Evolutionary conservation across 1,140 invertebrate species (phyloP).

Genomic region (Drosophila asahinai): DNA sequence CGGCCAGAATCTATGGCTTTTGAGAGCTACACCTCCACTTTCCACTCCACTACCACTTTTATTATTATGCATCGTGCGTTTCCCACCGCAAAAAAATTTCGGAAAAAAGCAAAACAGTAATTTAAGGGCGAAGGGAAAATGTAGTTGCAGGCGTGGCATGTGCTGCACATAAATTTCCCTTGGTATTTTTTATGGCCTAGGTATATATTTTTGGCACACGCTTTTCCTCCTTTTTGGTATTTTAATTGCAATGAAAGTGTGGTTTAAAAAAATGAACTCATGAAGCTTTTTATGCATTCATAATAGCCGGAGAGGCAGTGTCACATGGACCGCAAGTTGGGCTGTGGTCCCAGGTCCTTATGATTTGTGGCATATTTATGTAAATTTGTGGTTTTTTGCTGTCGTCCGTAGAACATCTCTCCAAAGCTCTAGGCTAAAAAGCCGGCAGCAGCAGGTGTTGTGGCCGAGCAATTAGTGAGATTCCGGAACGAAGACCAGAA

Average conservation of each 20-base stretch:
- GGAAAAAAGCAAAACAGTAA: constrained; percentile 4
- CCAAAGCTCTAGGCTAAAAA: constrained; percentile 31
- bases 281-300: constrained; percentile 76
- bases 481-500: constrained; percentile 24
- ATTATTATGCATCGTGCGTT: constrained; percentile 79
- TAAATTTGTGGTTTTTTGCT: constrained; percentile 78
- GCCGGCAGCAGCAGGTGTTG: constrained; percentile 66
- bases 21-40: constrained; percentile 25
- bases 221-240: constrained; percentile 46
- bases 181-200: constrained; percentile 61
- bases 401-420: constrained; percentile 45
- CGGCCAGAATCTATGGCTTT: constrained; percentile 38
- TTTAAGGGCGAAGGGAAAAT: constrained; percentile 9
- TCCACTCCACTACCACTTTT: constrained; percentile 40
- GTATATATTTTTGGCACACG: constrained; percentile 14
- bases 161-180: constrained; percentile 72
- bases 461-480: constrained; percentile 74
- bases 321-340: constrained; percentile 58
- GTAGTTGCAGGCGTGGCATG: constrained; percentile 64
- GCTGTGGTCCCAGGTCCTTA: constrained; percentile 40
- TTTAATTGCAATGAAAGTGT: constrained; percentile 77
- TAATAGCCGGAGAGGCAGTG: constrained; percentile 62
- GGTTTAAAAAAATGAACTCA: constrained; percentile 72
- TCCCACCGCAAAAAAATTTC: constrained; percentile 45
- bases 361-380: constrained; percentile 82